Percentiles rank a stretch among this genome's conserved stretches.
Conservation (phyloP, 2,888 invertebrate genomes). For the Leptinotarsa rubiginosa region DNA sequence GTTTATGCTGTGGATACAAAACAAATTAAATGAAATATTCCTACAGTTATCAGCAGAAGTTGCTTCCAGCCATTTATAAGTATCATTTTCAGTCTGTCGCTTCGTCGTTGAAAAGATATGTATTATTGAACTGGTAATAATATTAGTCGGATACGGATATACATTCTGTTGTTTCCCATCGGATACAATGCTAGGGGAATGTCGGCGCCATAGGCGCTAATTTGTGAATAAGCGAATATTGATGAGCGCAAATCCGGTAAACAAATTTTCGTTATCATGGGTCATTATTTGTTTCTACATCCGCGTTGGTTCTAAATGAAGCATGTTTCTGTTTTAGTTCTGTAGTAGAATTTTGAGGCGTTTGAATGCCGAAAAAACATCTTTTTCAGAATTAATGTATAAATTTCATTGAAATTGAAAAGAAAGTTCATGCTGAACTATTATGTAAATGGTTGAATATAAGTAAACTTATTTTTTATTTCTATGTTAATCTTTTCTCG, state of each 20-base stretch:
- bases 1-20: not conserved
- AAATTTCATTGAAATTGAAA: no score
- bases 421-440: no score
- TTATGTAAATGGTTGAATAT: no score
- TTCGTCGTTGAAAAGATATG: not conserved
- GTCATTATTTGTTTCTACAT: not conserved
- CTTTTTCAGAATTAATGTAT: no score
- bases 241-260: constrained; percentile 30
- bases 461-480: no score
- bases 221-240: constrained; percentile 36
- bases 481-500: no score
- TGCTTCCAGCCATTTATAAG: not conserved
- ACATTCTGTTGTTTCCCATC: constrained; percentile 3
- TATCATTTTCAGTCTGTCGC: not conserved
- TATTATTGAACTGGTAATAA: constrained; percentile 5
- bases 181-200: constrained; percentile 29
- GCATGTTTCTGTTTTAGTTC: no score
- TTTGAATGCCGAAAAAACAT: no score
- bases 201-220: constrained; percentile 34
- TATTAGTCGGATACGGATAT: constrained; percentile 6
- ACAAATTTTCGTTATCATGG: constrained; percentile 5
- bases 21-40: not conserved
- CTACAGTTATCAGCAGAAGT: not conserved
- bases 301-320: not conserved
- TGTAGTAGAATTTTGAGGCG: no score